Evolutionary conservation across 2,888 invertebrate genomes (phyloP).

Genomic region (Tolmerus cingulatus): DNA sequence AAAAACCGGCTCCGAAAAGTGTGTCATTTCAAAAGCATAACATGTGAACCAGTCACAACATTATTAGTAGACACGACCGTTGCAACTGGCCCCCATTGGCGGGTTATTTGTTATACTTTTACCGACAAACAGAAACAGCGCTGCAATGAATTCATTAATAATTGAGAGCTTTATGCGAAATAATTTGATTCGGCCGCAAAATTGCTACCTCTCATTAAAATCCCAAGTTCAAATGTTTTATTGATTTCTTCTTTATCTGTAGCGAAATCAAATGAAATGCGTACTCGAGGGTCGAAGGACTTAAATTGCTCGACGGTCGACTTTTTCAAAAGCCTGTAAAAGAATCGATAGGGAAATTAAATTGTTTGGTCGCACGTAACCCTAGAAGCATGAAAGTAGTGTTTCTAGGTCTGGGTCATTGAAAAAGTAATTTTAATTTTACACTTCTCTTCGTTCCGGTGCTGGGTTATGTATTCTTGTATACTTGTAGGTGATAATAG

Average conservation of each 20-base stretch:
- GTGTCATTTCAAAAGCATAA: background rate
- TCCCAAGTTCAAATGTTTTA: background rate
- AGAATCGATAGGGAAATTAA: background rate
- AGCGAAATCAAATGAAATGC: background rate
- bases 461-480: background rate
- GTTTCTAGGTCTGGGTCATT: background rate
- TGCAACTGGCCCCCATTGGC: background rate
- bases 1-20: slow-evolving; percentile 9
- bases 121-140: background rate
- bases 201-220: background rate
- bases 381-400: background rate
- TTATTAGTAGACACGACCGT: background rate
- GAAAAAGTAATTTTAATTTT: background rate
- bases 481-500: background rate
- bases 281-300: background rate
- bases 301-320: background rate
- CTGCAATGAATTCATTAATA: background rate
- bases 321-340: background rate
- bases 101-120: background rate
- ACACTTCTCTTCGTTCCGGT: background rate
- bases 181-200: background rate
- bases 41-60: background rate
- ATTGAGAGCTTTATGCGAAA: background rate
- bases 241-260: background rate
- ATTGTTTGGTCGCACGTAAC: background rate